Evolutionary conservation across 2,113 vertebrate genomes (phyloP).

Genomic region (Gallinago paraguaiae): DNA sequence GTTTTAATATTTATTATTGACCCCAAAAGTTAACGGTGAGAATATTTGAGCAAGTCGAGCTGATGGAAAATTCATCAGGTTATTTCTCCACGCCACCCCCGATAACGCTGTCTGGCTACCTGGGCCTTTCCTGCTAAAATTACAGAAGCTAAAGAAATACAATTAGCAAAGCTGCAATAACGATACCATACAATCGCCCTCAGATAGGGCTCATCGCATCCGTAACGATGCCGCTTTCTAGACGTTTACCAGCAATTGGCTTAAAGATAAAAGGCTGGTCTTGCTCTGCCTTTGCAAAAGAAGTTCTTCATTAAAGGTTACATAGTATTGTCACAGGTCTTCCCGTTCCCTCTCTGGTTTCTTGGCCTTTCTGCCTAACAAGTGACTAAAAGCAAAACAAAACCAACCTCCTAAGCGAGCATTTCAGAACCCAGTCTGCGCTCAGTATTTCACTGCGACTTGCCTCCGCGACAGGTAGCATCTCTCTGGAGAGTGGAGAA

Average conservation of each 20-base stretch:
- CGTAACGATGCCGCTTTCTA: background rate
- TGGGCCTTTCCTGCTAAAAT: conserved; percentile 21
- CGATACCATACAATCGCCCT: background rate
- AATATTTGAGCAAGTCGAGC: conserved; percentile 15
- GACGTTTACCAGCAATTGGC: accelerated
- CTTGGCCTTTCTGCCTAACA: conserved; percentile 5
- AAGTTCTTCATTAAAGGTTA: background rate
- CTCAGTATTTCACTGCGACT: background rate
- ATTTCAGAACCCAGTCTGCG: background rate
- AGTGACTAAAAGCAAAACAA: background rate
- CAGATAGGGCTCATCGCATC: background rate
- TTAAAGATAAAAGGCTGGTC: background rate
- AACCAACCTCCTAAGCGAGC: background rate
- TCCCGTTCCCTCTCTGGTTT: background rate
- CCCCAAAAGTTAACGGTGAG: background rate
- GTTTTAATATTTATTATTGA: conserved; percentile 66
- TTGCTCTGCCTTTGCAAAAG: background rate
- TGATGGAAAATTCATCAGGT: conserved; percentile 43
- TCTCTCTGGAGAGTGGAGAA: conserved; percentile 40
- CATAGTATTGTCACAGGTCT: background rate
- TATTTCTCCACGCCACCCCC: conserved; percentile 8
- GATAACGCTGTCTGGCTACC: background rate
- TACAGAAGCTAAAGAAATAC: background rate
- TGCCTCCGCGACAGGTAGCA: conserved; percentile 49
- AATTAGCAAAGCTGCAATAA: background rate